Evolutionary conservation across 2,113 vertebrate species (phyloP).

Genomic region (Illadopsis cleaveri): DNA sequence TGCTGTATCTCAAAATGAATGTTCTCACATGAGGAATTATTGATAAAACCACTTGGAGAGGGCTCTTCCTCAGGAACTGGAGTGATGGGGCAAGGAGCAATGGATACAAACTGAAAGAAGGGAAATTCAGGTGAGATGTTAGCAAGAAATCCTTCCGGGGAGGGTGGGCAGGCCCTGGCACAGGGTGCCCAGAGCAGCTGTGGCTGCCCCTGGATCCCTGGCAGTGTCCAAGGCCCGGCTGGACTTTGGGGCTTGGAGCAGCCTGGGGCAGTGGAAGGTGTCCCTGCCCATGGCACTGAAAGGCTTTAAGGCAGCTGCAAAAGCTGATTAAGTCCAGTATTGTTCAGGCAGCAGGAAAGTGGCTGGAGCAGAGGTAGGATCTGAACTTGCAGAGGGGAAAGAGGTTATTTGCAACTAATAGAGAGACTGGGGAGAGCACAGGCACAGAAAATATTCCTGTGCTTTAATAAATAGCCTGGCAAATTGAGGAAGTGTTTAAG

Average conservation of each 20-base stretch:
- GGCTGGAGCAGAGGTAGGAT: not conserved
- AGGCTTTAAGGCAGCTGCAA: not conserved
- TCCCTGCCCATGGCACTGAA: not conserved
- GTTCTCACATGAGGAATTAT: not conserved
- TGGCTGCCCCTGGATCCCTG: not conserved
- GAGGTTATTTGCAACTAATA: not conserved
- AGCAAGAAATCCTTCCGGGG: fast-evolving
- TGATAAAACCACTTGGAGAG: not conserved
- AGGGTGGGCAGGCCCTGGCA: not conserved
- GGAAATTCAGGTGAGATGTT: not conserved
- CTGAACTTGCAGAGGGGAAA: not conserved
- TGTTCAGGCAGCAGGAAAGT: not conserved
- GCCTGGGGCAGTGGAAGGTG: not conserved
- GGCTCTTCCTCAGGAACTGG: not conserved
- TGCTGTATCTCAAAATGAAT: not conserved
- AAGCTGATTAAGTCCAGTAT: fast-evolving
- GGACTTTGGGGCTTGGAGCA: not conserved
- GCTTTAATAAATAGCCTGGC: not conserved
- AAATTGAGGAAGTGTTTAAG: not conserved
- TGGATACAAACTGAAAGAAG: not conserved
- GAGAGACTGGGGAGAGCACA: not conserved
- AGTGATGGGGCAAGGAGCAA: not conserved
- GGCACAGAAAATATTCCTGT: not conserved
- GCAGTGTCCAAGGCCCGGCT: fast-evolving
- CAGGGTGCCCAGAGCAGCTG: not conserved